Evolutionary conservation across 2,888 invertebrate species (phyloP).

Genomic region (Dryomyza anilis): DNA sequence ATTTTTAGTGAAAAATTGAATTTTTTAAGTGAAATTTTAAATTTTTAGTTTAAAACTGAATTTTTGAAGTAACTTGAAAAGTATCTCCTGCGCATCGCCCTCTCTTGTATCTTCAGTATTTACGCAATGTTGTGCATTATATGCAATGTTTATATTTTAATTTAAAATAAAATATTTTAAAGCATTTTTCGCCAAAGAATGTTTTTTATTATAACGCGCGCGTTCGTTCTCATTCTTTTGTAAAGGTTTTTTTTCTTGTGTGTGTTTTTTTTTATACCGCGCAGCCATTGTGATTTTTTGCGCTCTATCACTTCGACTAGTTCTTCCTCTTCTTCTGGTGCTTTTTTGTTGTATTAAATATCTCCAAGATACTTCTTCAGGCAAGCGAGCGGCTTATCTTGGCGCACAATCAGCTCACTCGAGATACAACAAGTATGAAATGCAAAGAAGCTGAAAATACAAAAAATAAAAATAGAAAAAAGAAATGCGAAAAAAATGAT

Average conservation of each 20-base stretch:
- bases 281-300: slow-evolving; percentile 15
- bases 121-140: no score
- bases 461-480: slow-evolving; percentile 19
- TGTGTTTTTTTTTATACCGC: not conserved
- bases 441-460: not conserved
- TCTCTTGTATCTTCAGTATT: no score
- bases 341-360: slow-evolving; percentile 47
- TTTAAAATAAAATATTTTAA: slow-evolving; percentile 23
- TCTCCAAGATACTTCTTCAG: slow-evolving; percentile 49
- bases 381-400: slow-evolving; percentile 7
- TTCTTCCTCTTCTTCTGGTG: no score
- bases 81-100: no score
- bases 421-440: no score
- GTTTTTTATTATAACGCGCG: slow-evolving; percentile 10
- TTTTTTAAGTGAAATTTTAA: no score
- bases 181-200: slow-evolving; percentile 24
- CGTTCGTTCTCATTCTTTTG: no score
- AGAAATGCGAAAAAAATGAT: slow-evolving; percentile 35
- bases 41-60: no score
- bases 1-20: no score
- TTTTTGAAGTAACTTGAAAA: no score
- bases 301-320: slow-evolving; percentile 33
- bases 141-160: no score
- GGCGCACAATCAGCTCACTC: slow-evolving; percentile 12
- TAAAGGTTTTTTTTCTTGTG: not conserved